Conservation (phyloP, 1,140 invertebrate genomes). For the Heliothis virescens region DNA sequence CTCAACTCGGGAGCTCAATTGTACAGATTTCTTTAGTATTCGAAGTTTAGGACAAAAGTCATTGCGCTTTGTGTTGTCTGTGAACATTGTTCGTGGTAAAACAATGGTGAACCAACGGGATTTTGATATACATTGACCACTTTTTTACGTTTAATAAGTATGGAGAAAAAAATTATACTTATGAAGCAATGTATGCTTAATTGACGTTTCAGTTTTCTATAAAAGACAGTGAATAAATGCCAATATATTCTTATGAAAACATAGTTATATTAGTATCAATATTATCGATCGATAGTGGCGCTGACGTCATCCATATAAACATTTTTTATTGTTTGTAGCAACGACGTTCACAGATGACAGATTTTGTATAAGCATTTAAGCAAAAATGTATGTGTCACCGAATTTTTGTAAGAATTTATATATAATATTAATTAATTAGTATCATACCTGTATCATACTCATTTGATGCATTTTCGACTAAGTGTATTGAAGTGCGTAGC, state of each 20-base stretch:
- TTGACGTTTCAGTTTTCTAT: not conserved
- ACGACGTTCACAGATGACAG: conserved; percentile 26
- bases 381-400: conserved; percentile 61
- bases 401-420: conserved; percentile 77
- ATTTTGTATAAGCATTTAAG: conserved; percentile 53
- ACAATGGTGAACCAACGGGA: not conserved
- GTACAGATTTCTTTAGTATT: conserved; percentile 38
- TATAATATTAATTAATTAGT: conserved; percentile 55
- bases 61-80: conserved; percentile 31
- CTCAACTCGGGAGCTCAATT: conserved; percentile 39
- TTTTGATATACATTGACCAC: conserved; percentile 1
- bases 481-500: conserved; percentile 31
- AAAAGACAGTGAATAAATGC: conserved; percentile 35
- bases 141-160: conserved; percentile 19
- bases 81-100: conserved; percentile 1
- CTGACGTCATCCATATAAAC: not conserved
- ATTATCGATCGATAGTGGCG: too few species aligned
- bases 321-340: not conserved
- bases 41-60: conserved; percentile 30
- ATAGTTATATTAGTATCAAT: conserved; percentile 19
- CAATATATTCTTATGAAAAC: conserved; percentile 35
- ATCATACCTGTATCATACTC: conserved; percentile 81
- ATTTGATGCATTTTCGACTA: conserved; percentile 78
- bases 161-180: not conserved
- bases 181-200: conserved; percentile 19